Evolutionary conservation across 2,113 vertebrate species (phyloP), one percentile per base, ranked within the genome.

Genomic region (Passer domesticus): DNA sequence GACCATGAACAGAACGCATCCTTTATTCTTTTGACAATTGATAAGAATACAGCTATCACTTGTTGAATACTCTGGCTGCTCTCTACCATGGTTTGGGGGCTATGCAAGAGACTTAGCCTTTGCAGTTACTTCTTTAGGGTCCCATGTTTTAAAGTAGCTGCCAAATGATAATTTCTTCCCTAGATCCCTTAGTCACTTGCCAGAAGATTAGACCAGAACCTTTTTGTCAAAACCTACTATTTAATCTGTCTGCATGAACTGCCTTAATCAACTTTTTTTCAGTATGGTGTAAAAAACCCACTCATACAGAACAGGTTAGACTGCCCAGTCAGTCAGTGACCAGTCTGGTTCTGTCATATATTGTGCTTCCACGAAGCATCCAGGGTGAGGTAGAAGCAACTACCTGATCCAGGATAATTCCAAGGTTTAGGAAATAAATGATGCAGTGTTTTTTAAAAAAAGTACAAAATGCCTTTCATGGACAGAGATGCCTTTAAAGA

Each of bases 401-500:
- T 14, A 23, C 15, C 12, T 37, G 25, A 93, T 59, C 30, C 33
- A 86, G 18, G 27, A 30, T 24, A 88, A 86, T 22, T 86, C 11
- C 75, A 81, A 47, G 7, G 13, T 67, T 90, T 70, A 47, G 9
- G 41, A 83, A 76, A 25, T 64, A 85, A 68, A 82, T 15, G 3
- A 82, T 19, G 25, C 8, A 47, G 28, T 60, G 35, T 60, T 85
- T 41, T 49, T 66, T 64, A 41, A 87, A 84, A 16, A 4, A 58
- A 74, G 60, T 16, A 68, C 6, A 23, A 69, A 76, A 21, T 47
- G 56, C 18, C 15, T 22, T 55, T 52, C 30, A 37, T 24, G 64
- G 55, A 78, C 9, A 94, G 39, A 92, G 67, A 93, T 97, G 80
- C 83, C 83, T 91, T 78, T 41, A n/a, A 86, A 95, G 72, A 67